Base-by-base conservation (phyloP, 2,797 vertebrate species). In the Amblyopsis hoosieri region DNA sequence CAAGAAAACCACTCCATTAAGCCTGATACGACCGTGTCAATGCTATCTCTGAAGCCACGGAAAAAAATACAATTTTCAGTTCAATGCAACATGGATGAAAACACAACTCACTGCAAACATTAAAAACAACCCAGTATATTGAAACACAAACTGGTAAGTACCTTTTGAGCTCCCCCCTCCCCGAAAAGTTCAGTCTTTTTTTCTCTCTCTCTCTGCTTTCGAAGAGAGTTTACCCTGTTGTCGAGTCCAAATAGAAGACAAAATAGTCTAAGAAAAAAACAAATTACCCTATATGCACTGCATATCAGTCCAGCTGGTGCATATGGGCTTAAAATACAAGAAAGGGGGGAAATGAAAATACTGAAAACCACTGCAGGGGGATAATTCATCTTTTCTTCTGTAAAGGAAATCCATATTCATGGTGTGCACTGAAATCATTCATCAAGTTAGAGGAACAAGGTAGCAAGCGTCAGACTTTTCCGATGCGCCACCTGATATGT, bases 201-300 rank as follows among this genome's bases (percentile, higher is more conserved):
- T 69, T 67, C 23, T 60, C 13, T 78, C 69, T 79, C 76, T 69
- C 62, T 77, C 70, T 66, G 58, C 13, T 37, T 80, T 68, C 62
- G 76, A 82, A 86, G 75, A 64, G 67, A 57, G 72, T 84, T 92
- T 91, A 93, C 93, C 92, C 92, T 93, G 92, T 93, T 85, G 87
- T 90, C 82, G 82, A 85, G 72, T 91, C 81, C 75, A 86, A 85
- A 72, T 68, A 78, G 64, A 79, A 83, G 71, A 73, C 46, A 60
- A 62, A 76, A 42, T 42, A 9, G 37, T 42, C 37, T 42, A 42
- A 37, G 33, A 37, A 37, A 42, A 42, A 42, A 42, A 42, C 37
- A 42, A 42, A 42, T 42, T 42, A 42, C 7, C 37, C 9, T 42
- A 42, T 42, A 2, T 9, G 9, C 37, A 9, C 75, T 42, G 37